A percentile compares a stretch with the other conserved stretches of the same genome.
phyloP scores from a whole-genome alignment of 2,797 vertebrate genomes.

The Pseudochaenichthys georgianus region DNA sequence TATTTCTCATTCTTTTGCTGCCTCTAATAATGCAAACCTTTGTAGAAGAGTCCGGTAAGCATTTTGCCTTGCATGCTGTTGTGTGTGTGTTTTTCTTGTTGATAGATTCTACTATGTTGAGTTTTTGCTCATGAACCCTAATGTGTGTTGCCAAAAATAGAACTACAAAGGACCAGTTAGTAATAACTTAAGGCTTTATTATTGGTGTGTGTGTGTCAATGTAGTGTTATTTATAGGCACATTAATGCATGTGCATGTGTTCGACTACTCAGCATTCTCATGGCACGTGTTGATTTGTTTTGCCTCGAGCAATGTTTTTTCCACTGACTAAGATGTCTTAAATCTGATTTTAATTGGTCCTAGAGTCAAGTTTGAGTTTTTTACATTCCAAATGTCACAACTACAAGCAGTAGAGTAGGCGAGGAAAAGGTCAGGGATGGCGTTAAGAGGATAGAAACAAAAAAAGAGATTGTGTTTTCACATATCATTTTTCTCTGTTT shows the following conservation, averaged over 20 bases:
- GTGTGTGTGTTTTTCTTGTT: slow-evolving; percentile 14
- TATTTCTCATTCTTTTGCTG: slow-evolving; percentile 54
- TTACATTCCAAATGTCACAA: slow-evolving; percentile 29
- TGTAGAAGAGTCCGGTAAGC: slow-evolving; percentile 99
- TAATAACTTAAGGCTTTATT: background rate
- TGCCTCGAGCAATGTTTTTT: slow-evolving; percentile 45
- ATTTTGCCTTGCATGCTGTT: slow-evolving; percentile 53
- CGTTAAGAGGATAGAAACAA: slow-evolving; percentile 23
- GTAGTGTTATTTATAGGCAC: background rate
- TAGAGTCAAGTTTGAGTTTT: slow-evolving; percentile 28
- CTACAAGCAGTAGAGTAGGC: slow-evolving; percentile 4
- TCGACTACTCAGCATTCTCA: slow-evolving; percentile 16
- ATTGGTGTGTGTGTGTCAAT: slow-evolving; percentile 12
- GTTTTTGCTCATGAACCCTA: background rate
- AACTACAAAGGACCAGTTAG: background rate
- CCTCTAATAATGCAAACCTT: slow-evolving; percentile 79
- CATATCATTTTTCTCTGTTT: background rate
- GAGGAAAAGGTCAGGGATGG: slow-evolving; percentile 35
- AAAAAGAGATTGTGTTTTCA: background rate
- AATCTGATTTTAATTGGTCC: slow-evolving; percentile 72
- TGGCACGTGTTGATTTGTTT: slow-evolving; percentile 26
- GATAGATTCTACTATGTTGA: background rate
- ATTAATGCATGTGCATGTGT: slow-evolving; percentile 15
- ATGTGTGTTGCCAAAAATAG: slow-evolving; percentile 5
- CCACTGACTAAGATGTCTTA: slow-evolving; percentile 45